Evolutionary conservation across 2,113 vertebrate species (phyloP).

Genomic region (Saiga tatarica): DNA sequence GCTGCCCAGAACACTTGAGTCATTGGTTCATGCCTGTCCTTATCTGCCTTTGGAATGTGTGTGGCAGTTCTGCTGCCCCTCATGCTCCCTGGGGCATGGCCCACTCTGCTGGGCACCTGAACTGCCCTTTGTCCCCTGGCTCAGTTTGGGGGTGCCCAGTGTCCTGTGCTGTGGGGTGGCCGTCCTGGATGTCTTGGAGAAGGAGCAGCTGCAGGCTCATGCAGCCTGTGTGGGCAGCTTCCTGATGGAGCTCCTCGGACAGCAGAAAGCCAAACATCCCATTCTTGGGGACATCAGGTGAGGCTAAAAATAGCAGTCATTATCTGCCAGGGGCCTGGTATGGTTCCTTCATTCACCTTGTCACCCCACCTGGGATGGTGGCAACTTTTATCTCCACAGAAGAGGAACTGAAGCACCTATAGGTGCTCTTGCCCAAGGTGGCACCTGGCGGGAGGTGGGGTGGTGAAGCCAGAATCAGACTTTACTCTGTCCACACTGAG

Average conservation of each 20-base stretch:
- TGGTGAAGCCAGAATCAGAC: neutral
- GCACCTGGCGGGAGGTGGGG: neutral
- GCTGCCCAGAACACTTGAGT: neutral
- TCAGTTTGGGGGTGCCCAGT: slow-evolving; percentile 96
- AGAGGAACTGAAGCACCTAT: neutral
- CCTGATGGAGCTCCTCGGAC: slow-evolving; percentile 84
- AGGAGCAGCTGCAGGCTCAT: slow-evolving; percentile 89
- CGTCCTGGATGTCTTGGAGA: slow-evolving; percentile 91
- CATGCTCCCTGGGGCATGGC: neutral
- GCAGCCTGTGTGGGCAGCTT: slow-evolving; percentile 86
- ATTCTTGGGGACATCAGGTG: slow-evolving; percentile 95
- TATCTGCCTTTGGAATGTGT: neutral
- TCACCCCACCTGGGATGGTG: too few species aligned
- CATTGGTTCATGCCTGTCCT: neutral
- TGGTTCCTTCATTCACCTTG: neutral
- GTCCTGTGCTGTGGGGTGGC: slow-evolving; percentile 94
- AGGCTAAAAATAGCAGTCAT: neutral
- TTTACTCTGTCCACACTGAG: neutral
- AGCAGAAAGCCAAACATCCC: slow-evolving; percentile 88
- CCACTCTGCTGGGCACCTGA: neutral
- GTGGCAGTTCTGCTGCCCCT: neutral
- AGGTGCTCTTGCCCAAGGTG: neutral
- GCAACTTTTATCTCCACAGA: neutral
- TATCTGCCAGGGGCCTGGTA: too few species aligned
- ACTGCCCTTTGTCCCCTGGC: neutral